Evolutionary conservation across 2,888 invertebrate genomes (phyloP), one percentile per base, ranked within the genome.

Genomic region (Sussaba pulchella): DNA sequence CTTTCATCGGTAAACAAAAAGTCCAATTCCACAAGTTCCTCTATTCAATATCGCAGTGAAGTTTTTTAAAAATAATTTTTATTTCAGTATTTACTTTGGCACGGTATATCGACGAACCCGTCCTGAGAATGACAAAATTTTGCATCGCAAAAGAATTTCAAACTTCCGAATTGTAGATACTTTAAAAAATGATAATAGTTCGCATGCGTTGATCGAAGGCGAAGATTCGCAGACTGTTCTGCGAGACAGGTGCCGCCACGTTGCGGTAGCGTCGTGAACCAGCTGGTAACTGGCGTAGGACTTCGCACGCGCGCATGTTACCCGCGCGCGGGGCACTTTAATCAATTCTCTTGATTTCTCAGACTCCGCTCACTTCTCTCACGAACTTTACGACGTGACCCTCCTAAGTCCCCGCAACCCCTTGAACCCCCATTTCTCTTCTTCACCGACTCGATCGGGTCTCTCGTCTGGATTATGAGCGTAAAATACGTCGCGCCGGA

Each of bases 191-290:
- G n/a, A n/a, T n/a, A n/a, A n/a, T n/a, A n/a, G n/a, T n/a, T n/a
- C n/a, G n/a, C n/a, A n/a, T n/a, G n/a, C n/a, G n/a, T n/a, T n/a
- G n/a, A n/a, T n/a, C n/a, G n/a, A n/a, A n/a, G n/a, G n/a, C n/a
- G n/a, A n/a, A n/a, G n/a, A n/a, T n/a, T n/a, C n/a, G n/a, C n/a
- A n/a, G 59, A 54, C 64, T 67, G 67, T 82, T 78, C 75, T 78
- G 84, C 85, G 86, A 84, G 84, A 90, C 88, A 85, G 83, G 91
- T 92, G 92, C 89, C 90, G 92, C 92, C 92, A 91, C 89, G 90
- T 89, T 86, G 87, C 91, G 92, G 92, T 80, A 82, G 72, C 76
- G 69, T 80, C 84, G 83, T 86, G 88, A 91, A 92, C 88, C 85
- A 88, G 67, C 87, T 87, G 88, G 89, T 59, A 75, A 59, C 70